These are phyloP conservation scores for Heliothis subflexa DNA, from an alignment of 1,140 invertebrate species.

Conservation along the genomic window DNA sequence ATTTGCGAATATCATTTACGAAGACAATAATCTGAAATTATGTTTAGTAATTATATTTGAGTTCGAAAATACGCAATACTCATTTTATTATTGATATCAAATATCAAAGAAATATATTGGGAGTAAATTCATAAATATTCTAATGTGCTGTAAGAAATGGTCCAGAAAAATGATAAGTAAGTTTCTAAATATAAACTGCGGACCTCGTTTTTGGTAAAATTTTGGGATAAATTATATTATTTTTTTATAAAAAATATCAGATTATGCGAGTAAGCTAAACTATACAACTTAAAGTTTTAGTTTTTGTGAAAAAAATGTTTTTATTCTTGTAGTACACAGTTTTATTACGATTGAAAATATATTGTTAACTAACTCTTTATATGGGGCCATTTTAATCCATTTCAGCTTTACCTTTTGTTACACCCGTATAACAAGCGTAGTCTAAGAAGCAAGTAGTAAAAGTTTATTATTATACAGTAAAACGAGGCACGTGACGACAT, in stretches of 20 bases:
- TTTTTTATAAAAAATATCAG: not conserved
- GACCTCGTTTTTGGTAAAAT: not conserved
- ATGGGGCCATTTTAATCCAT: too few species aligned
- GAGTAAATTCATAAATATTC: constrained; percentile 22
- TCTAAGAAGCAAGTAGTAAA: constrained; percentile 4
- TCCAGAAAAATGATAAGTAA: constrained; percentile 16
- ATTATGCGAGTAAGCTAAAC: too few species aligned
- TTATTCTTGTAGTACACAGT: too few species aligned
- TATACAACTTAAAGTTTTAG: too few species aligned
- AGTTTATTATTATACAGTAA: constrained; percentile 23
- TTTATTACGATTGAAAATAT: too few species aligned
- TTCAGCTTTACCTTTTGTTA: too few species aligned
- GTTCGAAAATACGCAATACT: not conserved
- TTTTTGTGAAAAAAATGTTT: too few species aligned
- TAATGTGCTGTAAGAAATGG: constrained; percentile 10
- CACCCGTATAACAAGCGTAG: not conserved
- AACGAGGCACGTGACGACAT: constrained; percentile 22
- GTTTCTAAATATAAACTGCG: not conserved
- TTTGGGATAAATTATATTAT: not conserved
- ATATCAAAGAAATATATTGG: not conserved
- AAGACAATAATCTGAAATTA: too few species aligned
- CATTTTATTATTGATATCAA: not conserved
- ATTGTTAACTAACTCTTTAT: too few species aligned
- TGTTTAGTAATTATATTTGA: too few species aligned
- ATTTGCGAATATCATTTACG: too few species aligned